Conservation (phyloP, 2,113 vertebrate species). For the Labrus mixtus region DNA sequence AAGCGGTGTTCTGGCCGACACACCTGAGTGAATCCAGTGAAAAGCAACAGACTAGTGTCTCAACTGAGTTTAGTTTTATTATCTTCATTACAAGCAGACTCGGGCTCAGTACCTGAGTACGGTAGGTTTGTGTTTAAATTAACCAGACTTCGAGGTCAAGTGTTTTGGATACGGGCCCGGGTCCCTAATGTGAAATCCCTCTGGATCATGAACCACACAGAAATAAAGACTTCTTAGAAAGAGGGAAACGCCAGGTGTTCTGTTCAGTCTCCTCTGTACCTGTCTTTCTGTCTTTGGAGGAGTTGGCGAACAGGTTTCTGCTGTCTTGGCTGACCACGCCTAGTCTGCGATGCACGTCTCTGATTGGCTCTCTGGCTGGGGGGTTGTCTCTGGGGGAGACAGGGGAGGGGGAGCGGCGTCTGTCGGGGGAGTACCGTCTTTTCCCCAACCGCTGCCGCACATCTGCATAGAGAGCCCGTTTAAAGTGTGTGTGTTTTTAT, state of each 20-base stretch:
- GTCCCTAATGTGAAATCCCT: too few relatives aligned
- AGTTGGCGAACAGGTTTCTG: conserved; percentile 84
- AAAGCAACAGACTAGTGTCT: too few relatives aligned
- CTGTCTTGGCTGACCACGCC: conserved; percentile 88
- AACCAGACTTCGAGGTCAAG: too few relatives aligned
- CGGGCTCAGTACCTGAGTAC: too few relatives aligned
- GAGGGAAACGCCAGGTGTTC: too few relatives aligned
- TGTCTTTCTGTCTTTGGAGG: conserved; percentile 90
- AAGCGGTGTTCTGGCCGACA: too few relatives aligned
- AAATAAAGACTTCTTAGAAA: neutral
- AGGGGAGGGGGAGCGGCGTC: conserved; percentile 78
- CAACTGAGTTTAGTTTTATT: too few relatives aligned
- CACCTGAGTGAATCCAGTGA: too few relatives aligned
- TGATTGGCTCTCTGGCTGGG: conserved; percentile 87
- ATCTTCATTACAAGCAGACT: too few relatives aligned
- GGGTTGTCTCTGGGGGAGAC: conserved; percentile 66
- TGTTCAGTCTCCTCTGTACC: conserved; percentile 71
- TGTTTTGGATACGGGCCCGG: too few relatives aligned
- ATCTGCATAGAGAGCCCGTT: conserved; percentile 78
- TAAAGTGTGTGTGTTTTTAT: neutral
- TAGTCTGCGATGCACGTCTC: conserved; percentile 93
- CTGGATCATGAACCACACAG: too few relatives aligned
- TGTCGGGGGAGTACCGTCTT: conserved; percentile 90
- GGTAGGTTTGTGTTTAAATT: too few relatives aligned
- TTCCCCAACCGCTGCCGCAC: conserved; percentile 94